Percentiles rank a stretch among this genome's conserved stretches.
These are phyloP conservation scores for Archegozetes longisetosus DNA, from an alignment of 1,140 invertebrate species.

Conservation along the genomic window DNA sequence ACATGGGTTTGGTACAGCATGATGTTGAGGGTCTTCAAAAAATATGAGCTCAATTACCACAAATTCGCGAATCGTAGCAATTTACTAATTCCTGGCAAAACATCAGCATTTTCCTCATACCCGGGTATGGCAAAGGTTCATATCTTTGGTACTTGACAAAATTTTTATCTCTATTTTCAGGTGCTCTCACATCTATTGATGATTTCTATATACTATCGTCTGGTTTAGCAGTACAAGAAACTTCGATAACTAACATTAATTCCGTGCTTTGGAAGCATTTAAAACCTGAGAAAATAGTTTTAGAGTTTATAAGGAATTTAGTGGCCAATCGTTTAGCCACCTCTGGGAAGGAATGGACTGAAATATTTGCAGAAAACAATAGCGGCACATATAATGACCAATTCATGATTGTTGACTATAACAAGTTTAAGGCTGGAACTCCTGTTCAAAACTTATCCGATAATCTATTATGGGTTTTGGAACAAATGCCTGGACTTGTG, in stretches of 20 bases:
- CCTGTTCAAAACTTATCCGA: slow-evolving; percentile 30
- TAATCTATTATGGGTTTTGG: slow-evolving; percentile 31
- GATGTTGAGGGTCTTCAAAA: slow-evolving; percentile 29
- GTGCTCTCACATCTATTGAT: slow-evolving; percentile 36
- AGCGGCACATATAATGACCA: slow-evolving; percentile 33
- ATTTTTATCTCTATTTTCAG: slow-evolving; percentile 47
- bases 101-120: slow-evolving; percentile 13
- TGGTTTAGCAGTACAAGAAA: slow-evolving; percentile 28
- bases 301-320: slow-evolving; percentile 28
- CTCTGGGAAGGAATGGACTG: slow-evolving; percentile 26
- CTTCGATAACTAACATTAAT: slow-evolving; percentile 29
- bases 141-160: too few relatives aligned
- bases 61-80: slow-evolving; percentile 19
- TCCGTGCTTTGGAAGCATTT: slow-evolving; percentile 24
- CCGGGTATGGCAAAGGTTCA: slow-evolving; percentile 22
- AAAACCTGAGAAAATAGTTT: slow-evolving; percentile 22
- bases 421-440: slow-evolving; percentile 20
- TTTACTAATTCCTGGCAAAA: background rate
- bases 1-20: slow-evolving; percentile 29
- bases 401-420: slow-evolving; percentile 31
- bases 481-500: slow-evolving; percentile 29
- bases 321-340: slow-evolving; percentile 29
- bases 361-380: slow-evolving; percentile 24
- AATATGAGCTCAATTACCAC: slow-evolving; percentile 28
- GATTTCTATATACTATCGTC: slow-evolving; percentile 29